Evolutionary conservation across 2,888 invertebrate species (phyloP), one percentile per base, ranked within the genome.

Genomic region (Synergus umbraculus): DNA sequence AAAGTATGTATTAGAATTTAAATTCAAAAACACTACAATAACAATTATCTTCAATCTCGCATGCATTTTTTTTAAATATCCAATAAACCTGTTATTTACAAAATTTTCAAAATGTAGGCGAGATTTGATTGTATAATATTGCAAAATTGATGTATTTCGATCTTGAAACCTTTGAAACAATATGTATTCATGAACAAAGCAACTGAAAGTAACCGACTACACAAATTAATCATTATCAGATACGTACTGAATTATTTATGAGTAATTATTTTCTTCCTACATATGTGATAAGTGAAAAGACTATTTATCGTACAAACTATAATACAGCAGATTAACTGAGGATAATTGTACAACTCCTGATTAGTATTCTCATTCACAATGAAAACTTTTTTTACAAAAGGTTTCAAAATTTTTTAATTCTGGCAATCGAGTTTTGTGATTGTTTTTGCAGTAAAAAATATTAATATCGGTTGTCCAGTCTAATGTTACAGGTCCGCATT

Each of bases 71-170:
- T 13, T 46, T 2, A 69, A 69, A 69, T 69, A 69, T 46, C 15
- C 67, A 49, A 13, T 69, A 69, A 46, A 69, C 67, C 18, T 46
- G 22, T 69, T 69, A 69, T 69, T 49, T 69, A 69, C 49, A 69
- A 69, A 69, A 69, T 15, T 13, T 49, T 8, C 22, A 29, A 49
- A 69, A 69, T 67, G 4, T 46, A 8, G 4, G 67, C 44, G 22
- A 67, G 44, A 22, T 67, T 67, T 43, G 18, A 67, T 43, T 67
- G 44, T 0, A 46, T 13, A 12, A 15, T 10, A 66, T 9, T 13
- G 9, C 10, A 10, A 44, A 44, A 46, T 22, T 46, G 44, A 8
- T n/a, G 7, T 37, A 13, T 37, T 10, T 7, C 1, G 13, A 9
- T 65, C 43, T 13, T 8, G 43, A 43, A 41, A 22, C 22, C 43